Evolutionary conservation across 2,113 vertebrate genomes (phyloP).

Genomic region (Smithornis capensis): DNA sequence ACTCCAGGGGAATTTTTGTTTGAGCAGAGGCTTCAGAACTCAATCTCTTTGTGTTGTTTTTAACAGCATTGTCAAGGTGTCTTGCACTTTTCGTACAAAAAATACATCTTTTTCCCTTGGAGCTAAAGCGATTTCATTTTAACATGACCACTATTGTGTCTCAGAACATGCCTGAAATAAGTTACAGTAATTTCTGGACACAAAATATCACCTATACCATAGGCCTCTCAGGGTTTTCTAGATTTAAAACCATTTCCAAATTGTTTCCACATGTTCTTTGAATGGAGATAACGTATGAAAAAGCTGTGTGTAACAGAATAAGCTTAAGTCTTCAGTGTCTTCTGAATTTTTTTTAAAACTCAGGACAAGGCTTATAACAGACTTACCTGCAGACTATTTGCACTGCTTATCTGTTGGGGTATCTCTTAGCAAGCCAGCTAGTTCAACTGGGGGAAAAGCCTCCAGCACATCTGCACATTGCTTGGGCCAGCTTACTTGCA

Average conservation of each 20-base stretch:
- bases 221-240: neutral
- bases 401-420: neutral
- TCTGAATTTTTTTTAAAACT: neutral
- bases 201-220: neutral
- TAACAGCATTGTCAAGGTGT: neutral
- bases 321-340: neutral
- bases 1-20: neutral
- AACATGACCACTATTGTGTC: neutral
- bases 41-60: neutral
- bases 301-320: neutral
- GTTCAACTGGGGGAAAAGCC: neutral
- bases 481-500: neutral
- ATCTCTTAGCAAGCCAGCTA: neutral
- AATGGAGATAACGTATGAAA: neutral
- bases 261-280: neutral
- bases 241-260: slow-evolving; percentile 4
- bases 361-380: neutral
- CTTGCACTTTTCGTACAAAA: neutral
- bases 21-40: neutral
- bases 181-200: slow-evolving; percentile 13
- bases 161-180: neutral
- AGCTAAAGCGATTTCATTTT: neutral
- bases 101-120: neutral
- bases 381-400: neutral
- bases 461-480: neutral